Evolutionary conservation across 2,888 invertebrate species (phyloP), one percentile per base, ranked within the genome.

Genomic region (Phaonia tiefii): DNA sequence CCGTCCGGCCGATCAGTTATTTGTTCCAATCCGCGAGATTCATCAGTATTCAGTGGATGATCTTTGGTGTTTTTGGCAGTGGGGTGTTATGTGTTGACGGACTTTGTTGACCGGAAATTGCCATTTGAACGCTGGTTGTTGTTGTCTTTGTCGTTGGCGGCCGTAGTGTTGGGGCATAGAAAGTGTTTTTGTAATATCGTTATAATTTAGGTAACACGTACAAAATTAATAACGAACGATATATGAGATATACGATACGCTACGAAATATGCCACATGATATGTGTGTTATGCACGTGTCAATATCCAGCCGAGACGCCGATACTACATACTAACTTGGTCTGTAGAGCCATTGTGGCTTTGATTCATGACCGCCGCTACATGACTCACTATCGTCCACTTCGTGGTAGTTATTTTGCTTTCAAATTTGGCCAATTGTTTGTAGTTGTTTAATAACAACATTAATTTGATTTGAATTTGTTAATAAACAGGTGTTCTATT

Each of bases 401-500:
- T 39, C 17, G 37, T 56, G 56, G 39, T 13, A 39, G 46, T 22
- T 31, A 31, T 31, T 3, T 31, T 8, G 31, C 3, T 31, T 31
- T 31, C 31, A 31, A 31, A 58, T 78, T 72, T 72, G 72, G 56
- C 56, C 71, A 75, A 72, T 69, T 78, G 67, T 56, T 60, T 75
- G 66, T 78, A 75, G 78, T 60, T 60, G 39, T 75, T 73, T 58
- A 75, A 65, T 78, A 81, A 81, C 69, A 78, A 75, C 72, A 81
- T 69, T 75, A 69, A 81, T 81, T 72, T 81, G 78, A 44, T 72
- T 63, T 78, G 78, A 81, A 75, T 81, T 75, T 78, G 75, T 69
- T 78, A 75, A 78, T 81, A 46, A 81, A 81, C 81, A 81, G 81
- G 81, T 81, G 81, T 81, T 81, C 78, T 78, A 75, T 78, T 78